Evolutionary conservation across 2,888 invertebrate species (phyloP).

Genomic region (Tromatobia lineatoria): DNA sequence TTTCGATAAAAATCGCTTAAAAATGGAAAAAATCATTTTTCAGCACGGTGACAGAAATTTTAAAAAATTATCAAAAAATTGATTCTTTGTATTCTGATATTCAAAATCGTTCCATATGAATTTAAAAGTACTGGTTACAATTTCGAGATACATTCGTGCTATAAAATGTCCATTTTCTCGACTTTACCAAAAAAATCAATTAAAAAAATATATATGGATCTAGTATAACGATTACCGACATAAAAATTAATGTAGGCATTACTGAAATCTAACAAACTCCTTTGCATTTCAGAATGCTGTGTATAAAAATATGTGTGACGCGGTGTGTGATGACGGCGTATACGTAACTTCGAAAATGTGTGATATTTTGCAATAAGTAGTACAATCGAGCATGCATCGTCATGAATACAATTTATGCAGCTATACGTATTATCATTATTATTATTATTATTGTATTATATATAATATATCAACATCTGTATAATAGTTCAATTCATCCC

Average conservation of each 20-base stretch:
- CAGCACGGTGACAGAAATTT: not conserved
- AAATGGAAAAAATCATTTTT: not conserved
- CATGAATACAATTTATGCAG: conserved; percentile 9
- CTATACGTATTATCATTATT: conserved; percentile 38
- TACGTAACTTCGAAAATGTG: conserved; percentile 42
- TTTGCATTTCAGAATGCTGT: conserved; percentile 43
- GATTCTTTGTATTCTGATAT: not conserved
- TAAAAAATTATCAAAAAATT: not conserved
- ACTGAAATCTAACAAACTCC: not conserved
- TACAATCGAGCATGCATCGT: conserved; percentile 31
- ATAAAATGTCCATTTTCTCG: not conserved
- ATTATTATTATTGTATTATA: conserved; percentile 27
- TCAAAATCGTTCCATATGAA: not conserved
- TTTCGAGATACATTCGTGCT: not conserved
- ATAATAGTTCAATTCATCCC: conserved; percentile 29
- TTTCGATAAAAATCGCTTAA: not conserved
- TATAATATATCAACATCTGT: conserved; percentile 11
- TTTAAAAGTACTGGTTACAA: too few relatives aligned
- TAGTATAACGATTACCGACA: not conserved
- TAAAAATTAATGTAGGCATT: not conserved
- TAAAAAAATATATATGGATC: not conserved
- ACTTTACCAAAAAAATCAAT: not conserved
- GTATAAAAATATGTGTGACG: conserved; percentile 28
- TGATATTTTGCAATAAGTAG: conserved; percentile 65
- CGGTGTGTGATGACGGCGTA: not conserved